Percentiles rank a stretch among this genome's conserved stretches.
Evolutionary conservation across 2,797 vertebrate species (phyloP).

Genomic region (Protosalanx chinensis): DNA sequence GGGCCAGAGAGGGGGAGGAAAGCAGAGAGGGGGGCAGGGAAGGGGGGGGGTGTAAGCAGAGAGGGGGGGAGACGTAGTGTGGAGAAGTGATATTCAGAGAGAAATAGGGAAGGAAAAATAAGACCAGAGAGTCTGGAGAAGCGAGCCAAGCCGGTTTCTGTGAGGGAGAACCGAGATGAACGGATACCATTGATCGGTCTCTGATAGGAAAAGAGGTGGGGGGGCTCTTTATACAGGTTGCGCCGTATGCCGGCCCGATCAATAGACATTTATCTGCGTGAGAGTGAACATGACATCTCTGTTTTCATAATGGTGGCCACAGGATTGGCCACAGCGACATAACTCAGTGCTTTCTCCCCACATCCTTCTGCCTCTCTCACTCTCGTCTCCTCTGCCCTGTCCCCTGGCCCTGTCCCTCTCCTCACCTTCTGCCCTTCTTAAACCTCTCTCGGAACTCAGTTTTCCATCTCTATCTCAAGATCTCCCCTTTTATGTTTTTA

Average conservation of each 20-base stretch:
- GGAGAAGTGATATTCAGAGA: background rate
- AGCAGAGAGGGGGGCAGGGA: background rate
- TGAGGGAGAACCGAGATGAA: conserved; percentile 21
- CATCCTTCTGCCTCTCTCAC: background rate
- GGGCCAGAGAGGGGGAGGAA: background rate
- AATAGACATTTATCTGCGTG: conserved; percentile 37
- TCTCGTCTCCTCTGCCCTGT: background rate
- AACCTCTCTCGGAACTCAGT: background rate
- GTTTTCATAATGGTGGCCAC: conserved; percentile 39
- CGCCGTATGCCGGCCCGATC: conserved; percentile 24
- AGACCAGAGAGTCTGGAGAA: background rate
- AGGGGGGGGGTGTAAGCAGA: too few species aligned
- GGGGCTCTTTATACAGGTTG: conserved; percentile 33
- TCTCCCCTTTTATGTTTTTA: background rate
- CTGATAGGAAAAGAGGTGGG: conserved; percentile 33
- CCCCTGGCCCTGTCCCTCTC: too few species aligned
- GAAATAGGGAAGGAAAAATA: background rate
- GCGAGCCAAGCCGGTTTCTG: background rate
- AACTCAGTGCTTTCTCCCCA: conserved; percentile 22
- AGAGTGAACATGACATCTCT: conserved; percentile 32
- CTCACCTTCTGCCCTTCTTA: background rate
- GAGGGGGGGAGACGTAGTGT: background rate
- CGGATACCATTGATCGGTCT: conserved; percentile 43
- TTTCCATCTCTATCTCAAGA: conserved; percentile 8
- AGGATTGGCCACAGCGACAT: conserved; percentile 19